Conservation (phyloP, 92 coral and sea anemone genomes). For the Zoanthus sociatus region DNA sequence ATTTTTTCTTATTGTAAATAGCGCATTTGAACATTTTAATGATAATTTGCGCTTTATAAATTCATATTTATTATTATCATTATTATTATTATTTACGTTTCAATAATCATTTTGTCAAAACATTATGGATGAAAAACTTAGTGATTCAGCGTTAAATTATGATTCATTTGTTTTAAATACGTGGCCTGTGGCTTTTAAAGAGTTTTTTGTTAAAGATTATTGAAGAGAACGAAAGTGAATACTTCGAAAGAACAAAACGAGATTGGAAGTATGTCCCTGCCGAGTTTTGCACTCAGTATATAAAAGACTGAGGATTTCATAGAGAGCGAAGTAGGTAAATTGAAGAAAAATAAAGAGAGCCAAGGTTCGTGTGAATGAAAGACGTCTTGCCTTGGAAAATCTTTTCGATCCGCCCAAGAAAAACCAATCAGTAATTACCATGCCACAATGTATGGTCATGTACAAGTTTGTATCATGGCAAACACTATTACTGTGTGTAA, state of each 20-base stretch:
- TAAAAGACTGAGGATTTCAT: not conserved
- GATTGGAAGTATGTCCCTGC: slow-evolving; percentile 32
- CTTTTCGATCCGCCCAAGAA: slow-evolving; percentile 1
- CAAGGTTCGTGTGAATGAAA: not conserved
- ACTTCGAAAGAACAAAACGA: not conserved
- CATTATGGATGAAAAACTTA: not conserved
- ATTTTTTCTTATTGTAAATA: too few relatives aligned
- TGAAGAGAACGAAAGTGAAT: not conserved
- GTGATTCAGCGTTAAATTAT: not conserved
- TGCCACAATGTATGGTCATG: too few relatives aligned
- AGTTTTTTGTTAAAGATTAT: slow-evolving; percentile 10
- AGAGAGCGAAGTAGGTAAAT: not conserved
- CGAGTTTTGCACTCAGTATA: not conserved
- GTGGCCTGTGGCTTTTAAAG: slow-evolving; percentile 19
- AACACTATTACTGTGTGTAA: too few relatives aligned
- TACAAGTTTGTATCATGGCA: too few relatives aligned
- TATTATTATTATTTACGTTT: slow-evolving; percentile 36
- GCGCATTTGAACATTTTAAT: too few relatives aligned
- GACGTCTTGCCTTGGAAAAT: not conserved
- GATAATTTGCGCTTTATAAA: too few relatives aligned
- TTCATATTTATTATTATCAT: too few relatives aligned
- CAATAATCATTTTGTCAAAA: not conserved
- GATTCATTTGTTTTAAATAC: not conserved
- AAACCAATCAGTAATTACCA: not conserved
- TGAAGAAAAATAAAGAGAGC: not conserved